These are phyloP conservation scores for Nephotettix cincticeps DNA, from an alignment of 1,140 invertebrate species.

Conservation along the genomic window DNA sequence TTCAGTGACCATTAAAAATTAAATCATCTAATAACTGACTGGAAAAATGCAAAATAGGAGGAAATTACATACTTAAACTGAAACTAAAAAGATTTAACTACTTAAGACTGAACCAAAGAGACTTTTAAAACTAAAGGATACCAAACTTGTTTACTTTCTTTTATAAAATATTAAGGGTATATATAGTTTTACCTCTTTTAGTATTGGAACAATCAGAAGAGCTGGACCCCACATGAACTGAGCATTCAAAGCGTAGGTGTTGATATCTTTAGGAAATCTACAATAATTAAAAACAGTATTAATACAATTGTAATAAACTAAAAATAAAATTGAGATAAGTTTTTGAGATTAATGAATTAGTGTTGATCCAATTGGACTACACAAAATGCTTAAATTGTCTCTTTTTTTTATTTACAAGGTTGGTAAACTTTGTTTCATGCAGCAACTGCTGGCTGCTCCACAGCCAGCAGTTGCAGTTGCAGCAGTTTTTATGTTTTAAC, in stretches of 20 bases:
- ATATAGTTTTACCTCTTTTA: conserved; percentile 56
- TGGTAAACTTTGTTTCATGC: too few relatives aligned
- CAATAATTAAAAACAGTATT: too few relatives aligned
- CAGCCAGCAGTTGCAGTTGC: too few relatives aligned
- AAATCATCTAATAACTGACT: background rate
- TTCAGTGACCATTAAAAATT: background rate
- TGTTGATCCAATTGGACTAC: too few relatives aligned
- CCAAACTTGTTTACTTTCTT: background rate
- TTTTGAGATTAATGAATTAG: too few relatives aligned
- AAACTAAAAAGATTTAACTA: background rate
- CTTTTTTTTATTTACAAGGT: too few relatives aligned
- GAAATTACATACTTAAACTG: background rate
- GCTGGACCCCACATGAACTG: conserved; percentile 79
- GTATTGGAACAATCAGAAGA: conserved; percentile 74
- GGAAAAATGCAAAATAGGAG: background rate
- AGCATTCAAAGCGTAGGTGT: conserved; percentile 69
- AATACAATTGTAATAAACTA: too few relatives aligned
- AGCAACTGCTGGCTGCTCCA: too few relatives aligned
- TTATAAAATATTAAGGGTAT: background rate
- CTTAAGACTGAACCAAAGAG: background rate
- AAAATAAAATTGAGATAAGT: too few relatives aligned
- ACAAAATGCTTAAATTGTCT: too few relatives aligned
- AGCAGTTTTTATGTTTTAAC: too few relatives aligned
- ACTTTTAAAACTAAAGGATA: background rate
- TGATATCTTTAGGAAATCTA: conserved; percentile 65